These are phyloP conservation scores for Herpetotheres cachinnans DNA, from an alignment of 2,113 vertebrate genomes.

Conservation along the genomic window DNA sequence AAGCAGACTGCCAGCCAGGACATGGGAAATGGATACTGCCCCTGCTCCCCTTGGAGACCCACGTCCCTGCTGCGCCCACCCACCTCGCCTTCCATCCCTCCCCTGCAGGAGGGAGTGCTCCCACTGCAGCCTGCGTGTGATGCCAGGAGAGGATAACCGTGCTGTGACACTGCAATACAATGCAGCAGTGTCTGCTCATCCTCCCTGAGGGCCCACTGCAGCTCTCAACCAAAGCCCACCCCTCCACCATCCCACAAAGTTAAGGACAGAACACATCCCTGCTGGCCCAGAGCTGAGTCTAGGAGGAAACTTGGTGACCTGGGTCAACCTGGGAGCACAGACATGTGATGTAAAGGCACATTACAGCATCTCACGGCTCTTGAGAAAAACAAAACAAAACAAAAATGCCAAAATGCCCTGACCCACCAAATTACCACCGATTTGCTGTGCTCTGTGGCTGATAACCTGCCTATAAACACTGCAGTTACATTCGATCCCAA, in stretches of 20 bases:
- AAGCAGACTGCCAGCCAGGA: not conserved
- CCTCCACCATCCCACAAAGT: fast-evolving
- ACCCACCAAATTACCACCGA: fast-evolving
- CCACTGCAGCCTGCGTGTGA: not conserved
- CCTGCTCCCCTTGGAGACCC: not conserved
- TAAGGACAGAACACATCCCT: not conserved
- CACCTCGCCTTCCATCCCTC: not conserved
- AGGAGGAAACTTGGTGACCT: not conserved
- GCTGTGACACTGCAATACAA: not conserved
- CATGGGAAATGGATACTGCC: not conserved
- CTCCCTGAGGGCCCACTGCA: not conserved
- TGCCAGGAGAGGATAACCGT: not conserved
- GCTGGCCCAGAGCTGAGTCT: not conserved
- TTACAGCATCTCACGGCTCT: not conserved
- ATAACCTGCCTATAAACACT: not conserved
- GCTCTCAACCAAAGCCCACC: not conserved
- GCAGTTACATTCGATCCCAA: not conserved
- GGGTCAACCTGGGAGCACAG: not conserved
- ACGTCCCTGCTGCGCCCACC: not conserved
- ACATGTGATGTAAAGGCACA: not conserved
- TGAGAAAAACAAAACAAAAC: not conserved
- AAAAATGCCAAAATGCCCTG: not conserved
- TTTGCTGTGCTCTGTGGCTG: not conserved
- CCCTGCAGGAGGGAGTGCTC: not conserved
- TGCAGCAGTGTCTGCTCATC: not conserved